Conservation (phyloP, 92 coral and sea anemone species). For the Zoanthus solanderi region DNA sequence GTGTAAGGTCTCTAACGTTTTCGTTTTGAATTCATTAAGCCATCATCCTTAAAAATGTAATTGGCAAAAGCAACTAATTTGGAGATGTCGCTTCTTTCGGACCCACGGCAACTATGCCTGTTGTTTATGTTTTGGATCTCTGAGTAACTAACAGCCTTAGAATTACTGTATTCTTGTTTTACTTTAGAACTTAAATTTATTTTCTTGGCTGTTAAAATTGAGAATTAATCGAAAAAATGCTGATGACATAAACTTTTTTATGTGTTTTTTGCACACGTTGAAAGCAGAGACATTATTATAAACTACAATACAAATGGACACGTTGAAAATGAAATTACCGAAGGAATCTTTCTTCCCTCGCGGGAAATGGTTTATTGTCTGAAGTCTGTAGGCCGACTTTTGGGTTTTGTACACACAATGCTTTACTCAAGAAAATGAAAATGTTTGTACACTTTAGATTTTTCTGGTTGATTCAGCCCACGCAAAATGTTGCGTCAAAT, state of each 20-base stretch:
- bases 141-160: neutral
- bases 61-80: conserved; percentile 15
- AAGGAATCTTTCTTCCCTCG: neutral
- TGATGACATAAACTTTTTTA: neutral
- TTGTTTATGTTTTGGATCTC: conserved; percentile 28
- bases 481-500: neutral
- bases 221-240: neutral
- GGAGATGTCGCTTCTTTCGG: conserved; percentile 18
- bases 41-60: conserved; percentile 36
- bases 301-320: neutral
- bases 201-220: neutral
- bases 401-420: neutral
- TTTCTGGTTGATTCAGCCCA: no score
- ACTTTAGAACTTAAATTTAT: neutral
- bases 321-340: neutral
- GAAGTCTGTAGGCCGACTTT: neutral
- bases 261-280: neutral
- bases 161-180: conserved; percentile 1
- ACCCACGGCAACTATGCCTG: neutral
- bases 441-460: neutral
- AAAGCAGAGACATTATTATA: neutral
- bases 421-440: neutral
- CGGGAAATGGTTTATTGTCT: conserved; percentile 2
- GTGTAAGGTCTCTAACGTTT: conserved; percentile 5
- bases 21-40: conserved; percentile 23